Percentiles rank a stretch among this genome's conserved stretches.
Evolutionary conservation across 2,113 vertebrate species (phyloP).

Genomic region (Dolichotis patagonum): DNA sequence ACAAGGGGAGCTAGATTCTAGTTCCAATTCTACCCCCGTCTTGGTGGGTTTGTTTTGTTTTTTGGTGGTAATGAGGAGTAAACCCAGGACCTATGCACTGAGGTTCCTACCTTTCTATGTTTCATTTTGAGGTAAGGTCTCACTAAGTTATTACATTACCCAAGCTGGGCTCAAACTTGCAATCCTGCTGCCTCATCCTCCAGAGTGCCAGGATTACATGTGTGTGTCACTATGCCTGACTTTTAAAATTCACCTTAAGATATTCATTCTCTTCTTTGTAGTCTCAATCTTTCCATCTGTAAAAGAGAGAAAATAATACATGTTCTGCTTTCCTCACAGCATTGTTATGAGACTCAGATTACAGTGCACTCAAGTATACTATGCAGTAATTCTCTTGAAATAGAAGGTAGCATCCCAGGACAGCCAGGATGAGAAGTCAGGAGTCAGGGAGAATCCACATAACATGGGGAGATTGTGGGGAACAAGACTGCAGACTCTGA

Average conservation of each 20-base stretch:
- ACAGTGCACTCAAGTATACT: not conserved
- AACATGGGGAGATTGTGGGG: rapidly evolving
- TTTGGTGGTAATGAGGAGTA: not conserved
- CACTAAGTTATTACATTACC: not conserved
- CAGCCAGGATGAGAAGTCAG: not conserved
- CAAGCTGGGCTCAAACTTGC: not conserved
- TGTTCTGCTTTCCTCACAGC: not conserved
- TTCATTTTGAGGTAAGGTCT: not conserved
- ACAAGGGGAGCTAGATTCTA: not conserved
- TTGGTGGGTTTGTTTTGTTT: not conserved
- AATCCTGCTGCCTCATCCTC: not conserved
- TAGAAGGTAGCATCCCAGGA: not conserved
- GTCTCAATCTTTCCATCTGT: not conserved
- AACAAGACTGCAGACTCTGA: too few species aligned
- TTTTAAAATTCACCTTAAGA: not conserved
- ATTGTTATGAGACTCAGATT: not conserved
- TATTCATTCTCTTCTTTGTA: not conserved
- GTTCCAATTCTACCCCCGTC: not conserved
- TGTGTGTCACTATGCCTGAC: not conserved
- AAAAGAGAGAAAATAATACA: not conserved
- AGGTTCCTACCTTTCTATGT: not conserved
- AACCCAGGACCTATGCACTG: not conserved
- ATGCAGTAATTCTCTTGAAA: not conserved
- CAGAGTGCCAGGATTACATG: not conserved
- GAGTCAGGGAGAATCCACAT: not conserved